Evolutionary conservation across 2,797 vertebrate genomes (phyloP), one percentile per base, ranked within the genome.

Genomic region (Sebastiscus tertius): DNA sequence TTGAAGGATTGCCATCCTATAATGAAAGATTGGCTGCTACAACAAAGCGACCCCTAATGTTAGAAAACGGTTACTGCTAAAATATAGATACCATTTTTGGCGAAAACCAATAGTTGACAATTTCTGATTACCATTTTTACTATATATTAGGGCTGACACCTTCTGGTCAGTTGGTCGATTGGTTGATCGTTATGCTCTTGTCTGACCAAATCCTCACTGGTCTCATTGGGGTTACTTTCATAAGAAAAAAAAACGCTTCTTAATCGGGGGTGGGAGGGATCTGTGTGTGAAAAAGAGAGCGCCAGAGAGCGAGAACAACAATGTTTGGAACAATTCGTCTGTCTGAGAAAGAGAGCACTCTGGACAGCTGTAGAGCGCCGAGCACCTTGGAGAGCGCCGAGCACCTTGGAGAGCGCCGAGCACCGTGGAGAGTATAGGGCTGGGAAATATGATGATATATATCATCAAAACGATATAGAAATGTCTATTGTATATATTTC

Each of bases 31-130:
- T 49, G 33, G 36, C n/a, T 74, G 4, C 59, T 67, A 13, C 6
- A 56, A 54, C 42, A 73, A 68, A 80, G 46, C 75, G 36, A 75
- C 67, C 34, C 20, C 22, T 73, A 22, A 59, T 67, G 42, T 75
- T 36, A 20, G 34, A 76, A 76, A 71, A 55, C 8, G 13, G 36
- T 62, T 31, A 36, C 8, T 56, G 60, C 12, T 6, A 36, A 79
- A 81, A 60, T 24, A 31, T 12, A 42, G 5, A 66, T 42, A 74
- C 2, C 12, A 33, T 54, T 70, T 56, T 0, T 58, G 8, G 3
- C 2, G 1, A 49, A 63, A 39, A 42, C 5, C 42, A 46, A 46
- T 46, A 46, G 6, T 46, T 0, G 16, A 46, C 42, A 46, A 49
- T 49, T 49, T 49, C 16, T 49, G 46, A 49, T 49, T 49, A 49